Percentiles rank a stretch among this genome's conserved stretches.
phyloP scores from a whole-genome alignment of 2,113 vertebrate genomes.

The Mesoclemmys tuberculata region DNA sequence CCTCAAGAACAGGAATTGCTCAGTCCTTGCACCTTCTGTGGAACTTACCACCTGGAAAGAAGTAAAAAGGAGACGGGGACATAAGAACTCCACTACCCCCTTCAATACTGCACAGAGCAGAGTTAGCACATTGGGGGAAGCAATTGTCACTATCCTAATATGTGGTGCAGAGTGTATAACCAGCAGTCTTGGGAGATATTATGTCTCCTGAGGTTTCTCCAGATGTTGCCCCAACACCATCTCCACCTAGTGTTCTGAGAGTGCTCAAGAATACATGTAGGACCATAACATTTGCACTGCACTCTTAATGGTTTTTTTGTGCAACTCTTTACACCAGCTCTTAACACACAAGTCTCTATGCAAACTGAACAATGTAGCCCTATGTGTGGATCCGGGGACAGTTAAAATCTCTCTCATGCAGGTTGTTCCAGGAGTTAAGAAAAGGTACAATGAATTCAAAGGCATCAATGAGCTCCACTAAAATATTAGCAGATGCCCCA shows the following conservation, averaged over 20 bases:
- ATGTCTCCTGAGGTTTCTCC: not conserved
- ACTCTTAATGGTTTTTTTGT: not conserved
- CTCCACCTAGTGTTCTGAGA: not conserved
- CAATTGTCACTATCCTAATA: rapidly evolving
- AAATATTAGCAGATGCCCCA: not conserved
- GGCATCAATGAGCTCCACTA: not conserved
- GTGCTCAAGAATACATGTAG: not conserved
- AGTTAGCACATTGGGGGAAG: not conserved
- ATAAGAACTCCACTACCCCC: not conserved
- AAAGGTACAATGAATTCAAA: not conserved
- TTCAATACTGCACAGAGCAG: not conserved
- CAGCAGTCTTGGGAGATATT: not conserved
- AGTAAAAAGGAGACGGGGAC: not conserved
- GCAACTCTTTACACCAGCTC: not conserved
- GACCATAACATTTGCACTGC: not conserved
- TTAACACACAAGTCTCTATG: not conserved
- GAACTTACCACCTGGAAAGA: not conserved
- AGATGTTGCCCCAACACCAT: not conserved
- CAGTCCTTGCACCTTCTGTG: not conserved
- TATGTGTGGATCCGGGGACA: not conserved
- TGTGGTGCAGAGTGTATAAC: not conserved
- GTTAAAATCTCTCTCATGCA: not conserved
- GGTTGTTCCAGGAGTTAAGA: not conserved
- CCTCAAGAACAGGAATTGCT: not conserved
- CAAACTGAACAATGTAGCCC: rapidly evolving